Evolutionary conservation across 2,113 vertebrate species (phyloP).

Genomic region (Mirza zaza): DNA sequence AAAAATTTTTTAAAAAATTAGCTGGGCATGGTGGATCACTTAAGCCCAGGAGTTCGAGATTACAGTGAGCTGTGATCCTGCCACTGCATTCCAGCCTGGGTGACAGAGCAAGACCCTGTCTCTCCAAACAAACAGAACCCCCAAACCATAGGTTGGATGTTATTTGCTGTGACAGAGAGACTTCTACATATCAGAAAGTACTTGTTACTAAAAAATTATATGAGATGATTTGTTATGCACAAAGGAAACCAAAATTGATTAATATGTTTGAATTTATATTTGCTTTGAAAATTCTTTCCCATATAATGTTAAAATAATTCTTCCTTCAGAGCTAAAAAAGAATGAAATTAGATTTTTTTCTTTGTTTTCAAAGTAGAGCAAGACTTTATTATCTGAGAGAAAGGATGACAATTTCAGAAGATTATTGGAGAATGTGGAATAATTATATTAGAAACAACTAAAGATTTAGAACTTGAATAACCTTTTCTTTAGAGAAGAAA

Average conservation of each 20-base stretch:
- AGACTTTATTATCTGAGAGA: not conserved
- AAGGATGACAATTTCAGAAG: conserved; percentile 2
- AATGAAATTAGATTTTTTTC: not conserved
- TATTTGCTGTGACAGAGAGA: not conserved
- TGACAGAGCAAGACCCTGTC: too few species aligned
- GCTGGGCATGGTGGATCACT: too few species aligned
- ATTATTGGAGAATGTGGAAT: not conserved
- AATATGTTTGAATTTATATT: conserved; percentile 18
- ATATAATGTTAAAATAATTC: not conserved
- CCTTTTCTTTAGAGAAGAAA: not conserved
- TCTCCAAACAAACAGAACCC: too few species aligned
- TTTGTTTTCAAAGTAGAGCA: conserved; percentile 23
- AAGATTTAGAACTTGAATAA: conserved; percentile 20
- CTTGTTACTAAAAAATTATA: not conserved
- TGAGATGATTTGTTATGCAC: not conserved
- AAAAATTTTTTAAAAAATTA: too few species aligned
- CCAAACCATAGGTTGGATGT: not conserved
- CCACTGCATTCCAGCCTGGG: too few species aligned
- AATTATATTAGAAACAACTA: conserved; percentile 15
- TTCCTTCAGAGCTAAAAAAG: not conserved
- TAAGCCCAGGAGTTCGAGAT: too few species aligned
- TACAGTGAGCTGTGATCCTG: too few species aligned
- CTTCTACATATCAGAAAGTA: conserved; percentile 36
- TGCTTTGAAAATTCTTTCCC: not conserved
- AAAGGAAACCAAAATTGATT: not conserved